Conservation (phyloP, 1,140 invertebrate species). For the Sipha flava region DNA sequence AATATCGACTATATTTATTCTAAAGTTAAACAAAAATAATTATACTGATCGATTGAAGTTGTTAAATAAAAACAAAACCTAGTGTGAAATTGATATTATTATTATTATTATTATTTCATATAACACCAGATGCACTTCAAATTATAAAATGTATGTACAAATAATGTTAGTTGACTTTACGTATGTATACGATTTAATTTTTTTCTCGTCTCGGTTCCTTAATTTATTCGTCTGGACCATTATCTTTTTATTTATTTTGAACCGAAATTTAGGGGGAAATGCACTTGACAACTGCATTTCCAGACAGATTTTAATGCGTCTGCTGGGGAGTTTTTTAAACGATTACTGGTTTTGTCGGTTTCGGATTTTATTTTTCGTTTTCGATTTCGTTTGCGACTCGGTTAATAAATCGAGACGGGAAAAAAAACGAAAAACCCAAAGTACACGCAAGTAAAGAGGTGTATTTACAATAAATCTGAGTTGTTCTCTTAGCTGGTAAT, state of each 20-base stretch:
- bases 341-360: conserved; percentile 25
- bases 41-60: neutral
- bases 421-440: neutral
- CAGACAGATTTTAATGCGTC: conserved; percentile 32
- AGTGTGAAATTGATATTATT: neutral
- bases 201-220: neutral
- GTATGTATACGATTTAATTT: conserved; percentile 8
- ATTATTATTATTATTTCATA: neutral
- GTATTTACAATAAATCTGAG: neutral
- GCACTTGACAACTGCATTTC: conserved; percentile 31
- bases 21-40: neutral
- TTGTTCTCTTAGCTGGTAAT: neutral
- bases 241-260: conserved; percentile 21
- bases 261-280: conserved; percentile 31
- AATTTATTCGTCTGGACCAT: conserved; percentile 30
- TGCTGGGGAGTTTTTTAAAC: conserved; percentile 19
- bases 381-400: conserved; percentile 22
- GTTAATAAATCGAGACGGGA: conserved; percentile 15
- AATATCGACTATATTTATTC: neutral
- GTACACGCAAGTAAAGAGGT: neutral
- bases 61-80: neutral
- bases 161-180: neutral
- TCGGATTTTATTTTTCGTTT: conserved; percentile 27
- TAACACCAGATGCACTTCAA: neutral
- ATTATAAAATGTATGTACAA: neutral